phyloP scores from a whole-genome alignment of 2,113 vertebrate genomes.

The Cyanoliseus patagonus region DNA sequence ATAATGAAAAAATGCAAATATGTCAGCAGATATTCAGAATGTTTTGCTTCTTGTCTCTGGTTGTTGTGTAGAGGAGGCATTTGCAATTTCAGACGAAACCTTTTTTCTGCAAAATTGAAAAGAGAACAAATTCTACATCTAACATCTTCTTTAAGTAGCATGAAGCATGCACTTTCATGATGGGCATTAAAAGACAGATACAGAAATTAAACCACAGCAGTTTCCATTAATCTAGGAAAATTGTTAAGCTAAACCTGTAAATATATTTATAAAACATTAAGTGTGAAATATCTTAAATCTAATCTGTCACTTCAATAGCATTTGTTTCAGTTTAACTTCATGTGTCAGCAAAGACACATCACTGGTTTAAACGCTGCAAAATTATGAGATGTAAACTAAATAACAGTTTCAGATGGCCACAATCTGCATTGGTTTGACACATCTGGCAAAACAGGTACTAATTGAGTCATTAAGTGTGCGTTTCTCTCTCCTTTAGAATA shows the following conservation, averaged over 20 bases:
- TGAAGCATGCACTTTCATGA: background rate
- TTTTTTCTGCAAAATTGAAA: background rate
- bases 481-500: background rate
- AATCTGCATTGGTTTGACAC: background rate
- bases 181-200: background rate
- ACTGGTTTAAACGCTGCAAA: background rate
- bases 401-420: background rate
- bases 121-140: background rate
- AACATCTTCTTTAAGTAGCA: background rate
- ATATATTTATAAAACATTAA: background rate
- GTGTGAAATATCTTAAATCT: background rate
- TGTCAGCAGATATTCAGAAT: background rate
- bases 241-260: background rate
- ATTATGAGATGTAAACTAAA: background rate
- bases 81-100: background rate
- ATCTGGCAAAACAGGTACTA: background rate
- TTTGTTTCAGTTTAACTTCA: background rate
- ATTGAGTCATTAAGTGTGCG: background rate
- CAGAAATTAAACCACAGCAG: background rate
- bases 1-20: background rate
- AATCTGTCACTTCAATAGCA: background rate
- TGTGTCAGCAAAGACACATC: rapidly evolving
- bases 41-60: background rate
- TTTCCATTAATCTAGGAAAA: background rate
- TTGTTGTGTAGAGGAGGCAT: background rate